Evolutionary conservation across 2,888 invertebrate species (phyloP), one percentile per base, ranked within the genome.

Genomic region (Ditylenchus weischeri): DNA sequence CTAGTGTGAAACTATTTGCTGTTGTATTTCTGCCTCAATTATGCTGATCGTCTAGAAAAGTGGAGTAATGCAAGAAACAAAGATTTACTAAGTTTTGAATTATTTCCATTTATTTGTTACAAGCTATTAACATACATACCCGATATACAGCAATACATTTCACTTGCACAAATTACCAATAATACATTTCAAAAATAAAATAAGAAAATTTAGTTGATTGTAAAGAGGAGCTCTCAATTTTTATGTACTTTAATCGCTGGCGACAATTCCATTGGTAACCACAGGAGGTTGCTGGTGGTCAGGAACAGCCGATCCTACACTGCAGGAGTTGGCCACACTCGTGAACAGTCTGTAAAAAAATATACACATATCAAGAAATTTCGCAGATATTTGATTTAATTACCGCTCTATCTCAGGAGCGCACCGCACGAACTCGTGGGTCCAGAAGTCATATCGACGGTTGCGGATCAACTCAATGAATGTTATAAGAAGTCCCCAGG

Each of bases 401-500:
- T 47, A 75, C 75, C 73, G 68, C 60, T 95, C 94, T 80, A 99
- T 96, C 86, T 99, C 98, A 0, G 96, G 94, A 23, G 98, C 96
- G 85, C 98, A 99, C 83, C 94, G 93, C 0, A 98, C 96, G 86
- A 99, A 99, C 83, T 98, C 95, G 83, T 98, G 96, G 74, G 90
- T 89, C 96, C 98, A 98, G 86, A 99, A 98, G 85, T 94, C 93
- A 87, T 95, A 98, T 35, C 90, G 89, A 8, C 93, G 94, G 86
- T 98, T 98, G 85, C 96, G 95, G 82, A 99, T 96, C 71, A 99
- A 88, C 84, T 99, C 98, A 76, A 96, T 96, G 86, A 98, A 98
- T 0, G 98, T 99, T 75, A 98, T 94, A 49, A 98, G 87, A 58
- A 99, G 87, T 18, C 98, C 98, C 98, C 98, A 99, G 0, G 98